Evolutionary conservation across 2,113 vertebrate genomes (phyloP).

Genomic region (Phaethon lepturus): DNA sequence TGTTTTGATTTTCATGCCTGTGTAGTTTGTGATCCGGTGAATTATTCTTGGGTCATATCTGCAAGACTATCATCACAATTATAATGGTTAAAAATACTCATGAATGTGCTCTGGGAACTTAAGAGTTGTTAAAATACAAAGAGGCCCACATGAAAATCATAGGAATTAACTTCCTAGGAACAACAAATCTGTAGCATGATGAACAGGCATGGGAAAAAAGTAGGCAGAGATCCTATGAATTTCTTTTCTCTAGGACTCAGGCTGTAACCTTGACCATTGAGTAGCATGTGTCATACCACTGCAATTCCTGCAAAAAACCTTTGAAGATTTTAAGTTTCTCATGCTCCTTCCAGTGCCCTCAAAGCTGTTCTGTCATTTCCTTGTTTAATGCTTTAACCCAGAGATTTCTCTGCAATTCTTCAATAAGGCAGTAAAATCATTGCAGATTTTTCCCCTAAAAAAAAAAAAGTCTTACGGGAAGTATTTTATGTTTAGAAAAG

Average conservation of each 20-base stretch:
- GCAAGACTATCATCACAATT: background rate
- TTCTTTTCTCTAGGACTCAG: background rate
- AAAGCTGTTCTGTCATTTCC: background rate
- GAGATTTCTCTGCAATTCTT: background rate
- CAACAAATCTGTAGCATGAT: background rate
- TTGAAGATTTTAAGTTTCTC: background rate
- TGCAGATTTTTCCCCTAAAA: rapidly evolving
- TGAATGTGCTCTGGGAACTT: background rate
- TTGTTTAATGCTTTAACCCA: background rate
- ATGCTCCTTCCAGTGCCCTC: background rate
- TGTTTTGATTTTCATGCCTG: background rate
- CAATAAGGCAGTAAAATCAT: background rate
- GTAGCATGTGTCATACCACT: background rate
- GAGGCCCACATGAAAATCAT: background rate
- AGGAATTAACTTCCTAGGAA: background rate
- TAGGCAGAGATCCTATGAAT: background rate
- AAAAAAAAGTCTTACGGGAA: background rate
- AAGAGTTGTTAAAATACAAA: background rate
- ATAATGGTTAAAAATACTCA: background rate
- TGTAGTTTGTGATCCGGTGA: background rate
- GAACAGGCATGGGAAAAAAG: background rate
- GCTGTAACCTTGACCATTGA: background rate
- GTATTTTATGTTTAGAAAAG: background rate
- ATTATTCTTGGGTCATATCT: background rate
- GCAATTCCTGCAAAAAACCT: background rate